phyloP scores from a whole-genome alignment of 2,797 vertebrate species.

The Liparis tanakae region DNA sequence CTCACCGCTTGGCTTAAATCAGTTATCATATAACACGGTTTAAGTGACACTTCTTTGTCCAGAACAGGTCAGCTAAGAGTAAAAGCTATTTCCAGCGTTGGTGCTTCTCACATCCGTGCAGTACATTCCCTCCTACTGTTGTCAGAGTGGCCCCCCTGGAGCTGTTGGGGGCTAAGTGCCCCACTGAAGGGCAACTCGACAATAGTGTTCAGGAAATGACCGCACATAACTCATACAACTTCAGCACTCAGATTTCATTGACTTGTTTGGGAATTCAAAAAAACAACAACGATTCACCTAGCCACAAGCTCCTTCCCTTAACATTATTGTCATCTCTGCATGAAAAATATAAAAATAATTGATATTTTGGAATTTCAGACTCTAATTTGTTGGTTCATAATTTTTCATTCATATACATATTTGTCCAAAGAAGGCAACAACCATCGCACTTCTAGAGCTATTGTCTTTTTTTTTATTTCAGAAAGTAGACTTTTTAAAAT shows the following conservation, averaged over 20 bases:
- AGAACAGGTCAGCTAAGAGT: constrained; percentile 38
- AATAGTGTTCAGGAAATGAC: constrained; percentile 27
- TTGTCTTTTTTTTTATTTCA: no score
- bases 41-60: constrained; percentile 12
- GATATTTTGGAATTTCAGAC: not conserved
- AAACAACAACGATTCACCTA: constrained; percentile 4
- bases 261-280: constrained; percentile 32
- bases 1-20: not conserved
- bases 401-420: not conserved
- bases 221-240: constrained; percentile 37
- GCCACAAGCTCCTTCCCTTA: not conserved
- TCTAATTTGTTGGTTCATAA: not conserved
- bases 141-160: constrained; percentile 31
- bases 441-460: not conserved
- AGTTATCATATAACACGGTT: constrained; percentile 4
- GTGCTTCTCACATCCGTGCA: constrained; percentile 15
- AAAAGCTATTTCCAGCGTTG: constrained; percentile 27
- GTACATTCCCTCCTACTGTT: constrained; percentile 34
- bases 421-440: not conserved
- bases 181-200: constrained; percentile 44
- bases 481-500: not conserved
- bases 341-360: not conserved
- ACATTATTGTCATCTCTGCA: constrained; percentile 3
- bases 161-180: constrained; percentile 28
- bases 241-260: constrained; percentile 13